Base-by-base conservation (phyloP, 2,797 vertebrate species). In the Melanotaenia trifasciata region DNA sequence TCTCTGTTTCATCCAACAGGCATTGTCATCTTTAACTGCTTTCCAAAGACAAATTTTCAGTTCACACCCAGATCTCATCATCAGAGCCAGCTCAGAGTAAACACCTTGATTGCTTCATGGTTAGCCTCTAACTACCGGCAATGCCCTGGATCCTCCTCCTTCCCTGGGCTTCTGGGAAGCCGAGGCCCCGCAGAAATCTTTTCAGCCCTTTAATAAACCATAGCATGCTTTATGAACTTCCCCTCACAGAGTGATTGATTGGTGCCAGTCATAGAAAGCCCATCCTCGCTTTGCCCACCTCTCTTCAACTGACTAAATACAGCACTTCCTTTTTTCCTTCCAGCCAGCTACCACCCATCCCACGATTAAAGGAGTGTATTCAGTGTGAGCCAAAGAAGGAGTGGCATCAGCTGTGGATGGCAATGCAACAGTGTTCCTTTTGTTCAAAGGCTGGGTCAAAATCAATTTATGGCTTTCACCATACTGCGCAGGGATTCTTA, bases 341-440 rank as follows among this genome's bases (percentile, higher is more conserved):
- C 93, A 95, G 86, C 82, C 92, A 94, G 95, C 94, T 94, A 95
- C 94, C 95, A 96, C 95, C 94, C 94, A 94, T 90, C 94, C 74
- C 74, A 92, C 94, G 96, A 94, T 96, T 96, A 96, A 98, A 97
- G 96, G 95, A 93, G 90, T 70, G 95, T 92, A 97, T 98, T 98
- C 97, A 98, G 95, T 68, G 88, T 84, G 92, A 96, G 96, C 96
- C 96, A 97, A 95, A 95, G 94, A 95, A 88, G 95, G 95, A 95
- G 95, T 94, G 95, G 94, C 94, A 87, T 90, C 93, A 93, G 95
- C 91, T 89, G 94, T 88, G 92, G 94, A 96, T 95, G 96, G 96
- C 94, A 95, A 94, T 84, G 90, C 94, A 97, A 98, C 96, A 97
- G 94, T 93, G 94, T 95, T 95, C 93, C 95, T 96, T 96, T 95